Base-by-base conservation (phyloP, 2,113 vertebrate species). In the Rutilus rutilus region DNA sequence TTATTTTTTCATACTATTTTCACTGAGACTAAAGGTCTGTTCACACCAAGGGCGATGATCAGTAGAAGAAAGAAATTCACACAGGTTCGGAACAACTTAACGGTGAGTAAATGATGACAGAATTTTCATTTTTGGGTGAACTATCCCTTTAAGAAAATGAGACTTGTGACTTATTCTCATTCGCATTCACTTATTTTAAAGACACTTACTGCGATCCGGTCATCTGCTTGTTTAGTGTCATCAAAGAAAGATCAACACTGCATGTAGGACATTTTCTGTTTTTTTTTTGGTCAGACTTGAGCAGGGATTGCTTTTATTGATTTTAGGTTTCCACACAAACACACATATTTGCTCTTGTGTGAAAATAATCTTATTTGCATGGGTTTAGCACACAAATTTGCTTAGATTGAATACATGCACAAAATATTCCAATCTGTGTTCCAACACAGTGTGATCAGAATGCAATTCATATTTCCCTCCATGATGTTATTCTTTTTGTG, bases 291-390 rank as follows among this genome's bases (percentile, higher is more conserved):
- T 50, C 62, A 23, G 47, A 82, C 9, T 82, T 50, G 80, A 82
- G 80, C n/a, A 23, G 50, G 62, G 42, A 82, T 65, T 50, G 36
- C 3, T 65, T 82, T 82, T 47, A 69, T 71, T 82, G 25, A 82
- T 82, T 82, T 82, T 17, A 27, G n/a, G 73, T 75, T 50, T 50
- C n/a, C 12, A 50, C n/a, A 27, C 73, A 74, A 47, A 50, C 73
- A 75, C 73, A 75, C 42, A 50, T 75, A 50, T 75, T 75, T 75
- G 45, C 45, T 27, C 45, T 50, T 50, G 73, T 75, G 73, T 50
- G 17, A 75, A 75, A 50, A 27, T 19, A 17, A 17, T 75, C 45
- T 75, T 50, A 47, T 75, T 69, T 3, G 2, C 45, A 50, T 50
- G 73, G 45, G 73, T 42, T 75, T 47, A 75, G n/a, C 45, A 2